Percentiles rank a stretch among this genome's conserved stretches.
phyloP scores from a whole-genome alignment of 1,140 invertebrate genomes.

The Periplaneta americana region DNA sequence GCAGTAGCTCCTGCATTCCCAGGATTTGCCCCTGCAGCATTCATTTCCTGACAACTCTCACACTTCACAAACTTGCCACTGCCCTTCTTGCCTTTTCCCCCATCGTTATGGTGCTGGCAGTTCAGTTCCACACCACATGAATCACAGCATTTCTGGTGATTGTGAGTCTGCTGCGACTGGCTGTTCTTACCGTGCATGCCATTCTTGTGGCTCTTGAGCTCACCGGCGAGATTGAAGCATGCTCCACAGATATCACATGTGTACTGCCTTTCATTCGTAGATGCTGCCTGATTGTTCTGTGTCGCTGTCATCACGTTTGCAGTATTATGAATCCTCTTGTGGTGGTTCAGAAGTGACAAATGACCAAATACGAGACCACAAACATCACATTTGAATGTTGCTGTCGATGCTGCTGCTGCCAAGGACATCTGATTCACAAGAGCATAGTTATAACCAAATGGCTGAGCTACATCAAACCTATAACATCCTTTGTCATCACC shows the following conservation, averaged over 20 bases:
- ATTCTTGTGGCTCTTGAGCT: slow-evolving; percentile 40
- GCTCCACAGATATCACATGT: slow-evolving; percentile 52
- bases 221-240: slow-evolving; percentile 47
- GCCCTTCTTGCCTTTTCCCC: slow-evolving; percentile 33
- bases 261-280: slow-evolving; percentile 39
- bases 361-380: slow-evolving; percentile 78
- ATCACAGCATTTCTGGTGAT: slow-evolving; percentile 37
- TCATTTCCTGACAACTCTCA: slow-evolving; percentile 25
- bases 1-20: background rate
- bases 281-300: slow-evolving; percentile 24
- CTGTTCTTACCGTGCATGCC: slow-evolving; percentile 18
- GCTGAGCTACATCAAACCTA: slow-evolving; percentile 57
- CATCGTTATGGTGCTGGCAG: slow-evolving; percentile 22
- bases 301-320: slow-evolving; percentile 33
- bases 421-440: slow-evolving; percentile 51
- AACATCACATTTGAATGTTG: slow-evolving; percentile 80
- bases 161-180: slow-evolving; percentile 12
- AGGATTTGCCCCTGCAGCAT: slow-evolving; percentile 1
- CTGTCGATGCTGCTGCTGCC: slow-evolving; percentile 60
- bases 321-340: slow-evolving; percentile 70
- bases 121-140: slow-evolving; percentile 39
- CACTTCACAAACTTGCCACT: slow-evolving; percentile 31
- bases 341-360: slow-evolving; percentile 68
- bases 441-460: slow-evolving; percentile 61
- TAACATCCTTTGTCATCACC: slow-evolving; percentile 57